Percentiles rank a stretch among this genome's conserved stretches.
Conservation (phyloP, 2,888 invertebrate genomes). For the Mythimna pallens region DNA sequence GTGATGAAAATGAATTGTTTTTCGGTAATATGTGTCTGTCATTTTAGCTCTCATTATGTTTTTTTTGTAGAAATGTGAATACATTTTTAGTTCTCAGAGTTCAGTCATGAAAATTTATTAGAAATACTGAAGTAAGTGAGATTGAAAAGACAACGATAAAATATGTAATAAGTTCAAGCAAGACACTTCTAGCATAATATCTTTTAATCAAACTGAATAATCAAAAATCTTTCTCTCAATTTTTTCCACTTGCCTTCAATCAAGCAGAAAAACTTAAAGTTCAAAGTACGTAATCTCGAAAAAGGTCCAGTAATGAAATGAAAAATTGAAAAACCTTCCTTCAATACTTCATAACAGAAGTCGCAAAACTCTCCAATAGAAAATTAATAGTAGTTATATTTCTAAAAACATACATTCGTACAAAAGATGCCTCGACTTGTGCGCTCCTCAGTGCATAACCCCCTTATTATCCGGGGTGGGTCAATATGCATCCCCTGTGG, state of each 20-base stretch:
- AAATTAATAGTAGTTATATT: slow-evolving; percentile 64
- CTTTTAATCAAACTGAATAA: slow-evolving; percentile 51
- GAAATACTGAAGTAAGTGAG: slow-evolving; percentile 25
- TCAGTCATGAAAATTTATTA: slow-evolving; percentile 30
- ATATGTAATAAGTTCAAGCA: slow-evolving; percentile 46
- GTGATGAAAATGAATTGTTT: slow-evolving; percentile 11
- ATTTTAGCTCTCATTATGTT: background rate
- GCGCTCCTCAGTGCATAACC: slow-evolving; percentile 78
- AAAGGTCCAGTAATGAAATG: slow-evolving; percentile 43
- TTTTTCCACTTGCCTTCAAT: slow-evolving; percentile 50
- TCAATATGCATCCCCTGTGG: slow-evolving; percentile 75
- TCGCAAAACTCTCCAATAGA: slow-evolving; percentile 36
- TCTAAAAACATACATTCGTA: slow-evolving; percentile 79
- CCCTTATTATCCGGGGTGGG: slow-evolving; percentile 87
- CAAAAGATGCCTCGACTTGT: slow-evolving; percentile 82
- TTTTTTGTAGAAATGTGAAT: background rate
- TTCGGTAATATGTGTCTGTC: background rate
- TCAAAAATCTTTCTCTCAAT: slow-evolving; percentile 37
- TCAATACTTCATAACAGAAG: slow-evolving; percentile 33
- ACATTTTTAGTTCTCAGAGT: background rate
- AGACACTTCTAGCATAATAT: slow-evolving; percentile 45
- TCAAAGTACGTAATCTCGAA: slow-evolving; percentile 36
- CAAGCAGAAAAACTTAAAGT: slow-evolving; percentile 39
- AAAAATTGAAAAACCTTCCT: slow-evolving; percentile 9
- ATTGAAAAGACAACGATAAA: slow-evolving; percentile 36